A percentile compares a stretch with the other conserved stretches of the same genome.
Conservation (phyloP, 2,113 vertebrate genomes). For the Electrona antarctica region DNA sequence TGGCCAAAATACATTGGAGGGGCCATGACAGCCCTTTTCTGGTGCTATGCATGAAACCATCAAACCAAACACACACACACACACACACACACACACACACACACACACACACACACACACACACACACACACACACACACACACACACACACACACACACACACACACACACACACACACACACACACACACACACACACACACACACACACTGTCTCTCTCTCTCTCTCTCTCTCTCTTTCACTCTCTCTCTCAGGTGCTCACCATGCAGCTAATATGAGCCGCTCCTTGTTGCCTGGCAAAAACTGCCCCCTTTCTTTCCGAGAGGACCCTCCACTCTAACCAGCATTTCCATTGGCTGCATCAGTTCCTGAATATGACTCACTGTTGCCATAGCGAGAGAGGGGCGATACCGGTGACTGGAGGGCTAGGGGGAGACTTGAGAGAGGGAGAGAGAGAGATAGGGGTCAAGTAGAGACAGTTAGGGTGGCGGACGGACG, state of each 20-base stretch:
- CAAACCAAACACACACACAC: no score
- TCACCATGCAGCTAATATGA: not conserved
- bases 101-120: not conserved
- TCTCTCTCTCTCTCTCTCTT: not conserved
- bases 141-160: no score
- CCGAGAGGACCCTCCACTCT: conserved; percentile 18
- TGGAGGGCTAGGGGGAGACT: conserved; percentile 12
- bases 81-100: no score
- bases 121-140: no score
- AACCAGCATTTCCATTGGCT: conserved; percentile 43
- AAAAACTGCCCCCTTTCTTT: conserved; percentile 25
- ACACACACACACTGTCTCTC: not conserved
- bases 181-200: no score
- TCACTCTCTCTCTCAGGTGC: not conserved
- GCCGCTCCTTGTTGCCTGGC: conserved; percentile 46
- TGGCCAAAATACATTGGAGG: no score
- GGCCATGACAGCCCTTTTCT: no score
- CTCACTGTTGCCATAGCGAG: conserved; percentile 46
- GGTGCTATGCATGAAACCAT: no score
- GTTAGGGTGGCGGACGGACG: no score
- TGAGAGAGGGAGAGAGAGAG: conserved; percentile 2
- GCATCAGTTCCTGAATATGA: conserved; percentile 25
- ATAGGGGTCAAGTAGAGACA: not conserved
- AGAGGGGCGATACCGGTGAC: conserved; percentile 4
- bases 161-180: not conserved